A percentile compares a stretch with the other conserved stretches of the same genome.
Evolutionary conservation across 2,113 vertebrate genomes (phyloP).

Genomic region (Mesoclemmys tuberculata): DNA sequence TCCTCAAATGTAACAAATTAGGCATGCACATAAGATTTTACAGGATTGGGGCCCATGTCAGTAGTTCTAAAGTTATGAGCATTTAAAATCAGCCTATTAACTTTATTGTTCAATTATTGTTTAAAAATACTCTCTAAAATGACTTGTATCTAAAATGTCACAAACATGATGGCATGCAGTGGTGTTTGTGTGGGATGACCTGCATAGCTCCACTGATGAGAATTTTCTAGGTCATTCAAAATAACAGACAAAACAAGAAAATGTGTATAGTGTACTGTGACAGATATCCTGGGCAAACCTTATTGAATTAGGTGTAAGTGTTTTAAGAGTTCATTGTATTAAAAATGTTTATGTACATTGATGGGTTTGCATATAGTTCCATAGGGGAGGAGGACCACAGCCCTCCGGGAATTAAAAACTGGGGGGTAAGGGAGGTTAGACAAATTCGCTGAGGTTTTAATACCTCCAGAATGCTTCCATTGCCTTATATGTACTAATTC

Average conservation of each 20-base stretch:
- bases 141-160: background rate
- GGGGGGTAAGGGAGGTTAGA: too few relatives aligned
- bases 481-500: too few relatives aligned
- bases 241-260: background rate
- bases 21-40: background rate
- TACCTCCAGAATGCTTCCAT: too few relatives aligned
- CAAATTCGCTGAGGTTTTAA: too few relatives aligned
- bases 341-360: too few relatives aligned
- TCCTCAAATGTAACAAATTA: background rate
- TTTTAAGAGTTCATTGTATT: too few relatives aligned
- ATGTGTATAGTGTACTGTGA: background rate
- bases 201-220: background rate
- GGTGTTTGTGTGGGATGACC: background rate
- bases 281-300: background rate
- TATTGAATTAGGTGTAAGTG: too few relatives aligned
- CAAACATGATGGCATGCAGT: background rate
- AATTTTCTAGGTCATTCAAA: background rate
- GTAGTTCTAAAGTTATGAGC: background rate
- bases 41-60: background rate
- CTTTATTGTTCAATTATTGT: background rate
- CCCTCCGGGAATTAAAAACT: too few relatives aligned
- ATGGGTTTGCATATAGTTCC: too few relatives aligned
- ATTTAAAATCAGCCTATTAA: background rate
- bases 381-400: too few relatives aligned
- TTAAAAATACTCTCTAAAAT: background rate